phyloP scores from a whole-genome alignment of 2,888 invertebrate genomes.

The Clistopyga incitator region DNA sequence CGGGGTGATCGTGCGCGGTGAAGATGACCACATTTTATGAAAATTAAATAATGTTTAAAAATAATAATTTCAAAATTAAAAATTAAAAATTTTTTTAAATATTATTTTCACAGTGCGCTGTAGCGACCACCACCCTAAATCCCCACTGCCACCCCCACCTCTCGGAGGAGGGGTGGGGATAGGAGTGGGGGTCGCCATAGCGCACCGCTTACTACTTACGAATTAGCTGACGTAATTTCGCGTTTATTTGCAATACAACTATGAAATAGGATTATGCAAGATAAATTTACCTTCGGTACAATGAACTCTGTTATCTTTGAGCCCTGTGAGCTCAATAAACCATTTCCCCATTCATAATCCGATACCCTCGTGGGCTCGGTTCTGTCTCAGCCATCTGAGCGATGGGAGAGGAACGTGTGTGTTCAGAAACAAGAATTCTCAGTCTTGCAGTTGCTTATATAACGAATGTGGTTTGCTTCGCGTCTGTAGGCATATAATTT shows the following conservation, averaged over 20 bases:
- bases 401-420: neutral
- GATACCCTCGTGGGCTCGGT: neutral
- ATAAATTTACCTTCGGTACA: neutral
- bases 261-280: neutral
- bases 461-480: slow-evolving; percentile 5
- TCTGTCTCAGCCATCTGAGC: neutral
- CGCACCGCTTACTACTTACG: too few relatives aligned
- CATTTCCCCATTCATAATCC: slow-evolving; percentile 17
- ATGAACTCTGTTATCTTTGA: neutral
- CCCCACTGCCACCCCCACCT: too few relatives aligned
- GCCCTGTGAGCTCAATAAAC: neutral
- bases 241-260: neutral
- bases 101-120: too few relatives aligned
- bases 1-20: too few relatives aligned
- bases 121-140: too few relatives aligned
- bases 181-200: too few relatives aligned
- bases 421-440: slow-evolving; percentile 2
- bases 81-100: too few relatives aligned
- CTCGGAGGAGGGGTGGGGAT: too few relatives aligned
- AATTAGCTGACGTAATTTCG: neutral
- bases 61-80: too few relatives aligned
- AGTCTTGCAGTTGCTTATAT: slow-evolving; percentile 8
- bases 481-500: slow-evolving; percentile 17
- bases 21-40: too few relatives aligned
- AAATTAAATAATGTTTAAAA: too few relatives aligned